phyloP scores from a whole-genome alignment of 2,888 invertebrate species.

The Congeria kusceri region DNA sequence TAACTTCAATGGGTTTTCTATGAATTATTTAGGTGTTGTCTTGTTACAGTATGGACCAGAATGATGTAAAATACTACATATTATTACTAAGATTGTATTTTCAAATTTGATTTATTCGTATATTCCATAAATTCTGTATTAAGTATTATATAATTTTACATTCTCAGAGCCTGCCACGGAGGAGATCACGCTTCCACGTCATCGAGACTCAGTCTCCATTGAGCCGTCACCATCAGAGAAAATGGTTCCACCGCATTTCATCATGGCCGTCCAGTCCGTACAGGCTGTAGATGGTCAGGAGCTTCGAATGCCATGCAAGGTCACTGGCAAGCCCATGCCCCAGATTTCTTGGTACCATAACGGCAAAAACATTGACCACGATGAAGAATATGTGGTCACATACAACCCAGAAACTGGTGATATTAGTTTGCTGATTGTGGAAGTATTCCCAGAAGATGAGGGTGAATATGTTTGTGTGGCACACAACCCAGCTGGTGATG shows the following conservation, averaged over 20 bases:
- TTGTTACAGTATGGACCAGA: no score
- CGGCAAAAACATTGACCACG: conserved; percentile 84
- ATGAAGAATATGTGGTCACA: conserved; percentile 84
- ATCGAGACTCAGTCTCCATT: conserved; percentile 58
- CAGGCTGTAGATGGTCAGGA: conserved; percentile 83
- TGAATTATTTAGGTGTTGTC: no score
- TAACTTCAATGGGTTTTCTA: no score
- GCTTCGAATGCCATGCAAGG: conserved; percentile 80
- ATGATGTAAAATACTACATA: no score
- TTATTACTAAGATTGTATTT: no score
- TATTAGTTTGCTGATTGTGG: conserved; percentile 83
- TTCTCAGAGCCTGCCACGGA: conserved; percentile 70
- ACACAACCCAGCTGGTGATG: conserved; percentile 93
- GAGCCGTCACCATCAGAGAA: conserved; percentile 76
- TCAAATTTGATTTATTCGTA: no score
- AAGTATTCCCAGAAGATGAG: conserved; percentile 85
- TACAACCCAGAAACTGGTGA: conserved; percentile 83
- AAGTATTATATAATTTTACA: no score
- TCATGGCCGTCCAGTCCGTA: conserved; percentile 73
- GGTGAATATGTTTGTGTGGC: conserved; percentile 92
- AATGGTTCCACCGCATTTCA: conserved; percentile 81
- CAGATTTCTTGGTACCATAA: conserved; percentile 85
- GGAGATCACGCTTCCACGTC: conserved; percentile 66
- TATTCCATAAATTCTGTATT: no score
- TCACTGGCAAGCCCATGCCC: conserved; percentile 82